Evolutionary conservation across 1,140 invertebrate genomes (phyloP), one percentile per base, ranked within the genome.

Genomic region (Ceratina calcarata): DNA sequence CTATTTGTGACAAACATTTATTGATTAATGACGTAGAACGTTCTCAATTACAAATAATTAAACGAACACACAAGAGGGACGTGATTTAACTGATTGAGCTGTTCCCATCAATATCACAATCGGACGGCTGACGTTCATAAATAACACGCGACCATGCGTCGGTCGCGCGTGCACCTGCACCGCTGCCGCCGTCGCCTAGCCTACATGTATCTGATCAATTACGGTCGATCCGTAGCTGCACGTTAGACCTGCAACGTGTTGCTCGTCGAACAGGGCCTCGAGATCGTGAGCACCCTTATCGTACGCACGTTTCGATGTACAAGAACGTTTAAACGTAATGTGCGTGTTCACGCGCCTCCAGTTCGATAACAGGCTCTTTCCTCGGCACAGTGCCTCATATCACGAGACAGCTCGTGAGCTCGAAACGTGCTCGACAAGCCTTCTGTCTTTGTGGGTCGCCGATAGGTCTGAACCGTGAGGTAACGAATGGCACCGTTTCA

Each of bases 161-260:
- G 32, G 24, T 57, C 37, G 24, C 78, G 65, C 57, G 61, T 57
- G 51, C 20, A 45, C 37, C 37, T 45, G 37, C 10, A 45, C 37
- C n/a, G n/a, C n/a, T 37, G 37, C 37, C 37, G 37, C 6, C 37
- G 37, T 45, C 37, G 58, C 55, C 51, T 69, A 62, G 58, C 55
- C 51, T 69, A 62, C 66, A 60, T 83, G 80, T 70, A 66, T 79
- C 75, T 55, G 72, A 37, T 57, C 81, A 85, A 85, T 85, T 75
- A 64, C 22, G 27, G 55, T 45, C 37, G 37, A 45, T 45, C 37
- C n/a, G 27, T 20, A 37, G 27, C 16, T 70, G 68, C 71, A 62
- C 49, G 67, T 82, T 75, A 78, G 65, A 20, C 37, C 73, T 53
- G 72, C 77, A 83, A 81, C 85, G 64, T 86, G 85, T 85, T 80